Base-by-base conservation (phyloP, 1,140 invertebrate species). In the Cardiocondyla obscurior region DNA sequence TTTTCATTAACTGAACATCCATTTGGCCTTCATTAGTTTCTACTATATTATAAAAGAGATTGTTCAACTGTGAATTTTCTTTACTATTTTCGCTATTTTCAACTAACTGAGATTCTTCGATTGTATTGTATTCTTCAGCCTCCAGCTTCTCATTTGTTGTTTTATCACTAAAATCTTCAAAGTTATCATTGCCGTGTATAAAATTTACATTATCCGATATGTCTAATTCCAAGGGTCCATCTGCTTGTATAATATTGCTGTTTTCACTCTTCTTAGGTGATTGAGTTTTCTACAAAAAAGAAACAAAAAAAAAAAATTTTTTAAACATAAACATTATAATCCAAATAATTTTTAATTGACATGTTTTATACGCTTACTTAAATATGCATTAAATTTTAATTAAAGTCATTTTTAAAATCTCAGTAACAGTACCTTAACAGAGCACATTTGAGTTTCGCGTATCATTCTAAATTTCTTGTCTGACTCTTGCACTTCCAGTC, bases 391-490 rank as follows among this genome's bases (percentile, higher is more conserved):
- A 42, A 3, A 25, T 0, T 62, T 62, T 1, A 39, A 44, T 60
- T 74, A 25, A 64, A 46, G 3, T 77, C 2, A 53, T n/a, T 49
- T 25, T 67, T 67, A 77, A n/a, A n/a, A 19, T 77, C 14, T 28
- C 6, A 30, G 19, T 42, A 12, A 64, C 6, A 33, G 25, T 88
- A 88, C 85, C 57, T 86, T 86, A 1, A 67, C 12, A n/a, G 14
- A 19, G 10, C 39, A 12, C 46, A 79, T 22, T 49, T 90, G 82
- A 16, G 49, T 84, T 44, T 90, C 85, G 53, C 92, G 90, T 88
- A 94, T 92, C 77, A 91, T 89, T 2, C 88, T 87, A 0, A 94
- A 84, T 65, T 91, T 93, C 64, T 89, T 89, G 44, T 94, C 91
- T 0, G 93, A 90, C 14, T 92, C 90, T 81, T 91, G 92, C 10